These are phyloP conservation scores for Meloe dianella DNA, from an alignment of 2,888 invertebrate genomes.

Conservation along the genomic window DNA sequence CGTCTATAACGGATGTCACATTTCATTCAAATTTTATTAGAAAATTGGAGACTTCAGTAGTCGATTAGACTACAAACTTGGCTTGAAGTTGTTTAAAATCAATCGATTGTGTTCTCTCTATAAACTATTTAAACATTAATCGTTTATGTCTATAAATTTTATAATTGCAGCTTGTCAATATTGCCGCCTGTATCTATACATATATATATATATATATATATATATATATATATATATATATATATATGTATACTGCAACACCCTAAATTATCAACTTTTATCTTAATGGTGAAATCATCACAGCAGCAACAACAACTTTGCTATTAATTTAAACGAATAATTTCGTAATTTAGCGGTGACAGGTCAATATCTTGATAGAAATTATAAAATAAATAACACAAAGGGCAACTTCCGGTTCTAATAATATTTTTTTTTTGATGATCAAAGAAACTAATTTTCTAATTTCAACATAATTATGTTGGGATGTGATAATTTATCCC, in stretches of 20 bases:
- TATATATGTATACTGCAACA: neutral
- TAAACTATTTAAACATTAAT: too few relatives aligned
- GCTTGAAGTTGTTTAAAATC: neutral
- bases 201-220: too few relatives aligned
- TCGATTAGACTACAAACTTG: neutral
- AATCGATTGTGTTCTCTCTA: too few relatives aligned
- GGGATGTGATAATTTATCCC: too few relatives aligned
- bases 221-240: too few relatives aligned
- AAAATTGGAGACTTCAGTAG: neutral
- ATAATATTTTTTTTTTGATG: neutral
- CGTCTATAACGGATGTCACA: neutral
- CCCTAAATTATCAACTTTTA: slow-evolving; percentile 4
- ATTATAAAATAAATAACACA: neutral
- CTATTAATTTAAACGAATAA: too few relatives aligned
- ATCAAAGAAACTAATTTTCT: neutral
- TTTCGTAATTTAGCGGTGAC: slow-evolving; percentile 4
- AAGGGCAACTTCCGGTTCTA: neutral
- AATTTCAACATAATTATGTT: neutral
- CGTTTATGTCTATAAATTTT: too few relatives aligned
- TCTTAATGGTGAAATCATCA: neutral
- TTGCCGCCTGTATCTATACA: neutral
- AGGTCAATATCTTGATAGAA: neutral
- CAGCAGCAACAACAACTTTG: neutral
- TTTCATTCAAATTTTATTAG: too few relatives aligned
- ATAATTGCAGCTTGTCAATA: neutral